Conservation (phyloP, 1,140 invertebrate species). For the Sarcophaga peregrina region DNA sequence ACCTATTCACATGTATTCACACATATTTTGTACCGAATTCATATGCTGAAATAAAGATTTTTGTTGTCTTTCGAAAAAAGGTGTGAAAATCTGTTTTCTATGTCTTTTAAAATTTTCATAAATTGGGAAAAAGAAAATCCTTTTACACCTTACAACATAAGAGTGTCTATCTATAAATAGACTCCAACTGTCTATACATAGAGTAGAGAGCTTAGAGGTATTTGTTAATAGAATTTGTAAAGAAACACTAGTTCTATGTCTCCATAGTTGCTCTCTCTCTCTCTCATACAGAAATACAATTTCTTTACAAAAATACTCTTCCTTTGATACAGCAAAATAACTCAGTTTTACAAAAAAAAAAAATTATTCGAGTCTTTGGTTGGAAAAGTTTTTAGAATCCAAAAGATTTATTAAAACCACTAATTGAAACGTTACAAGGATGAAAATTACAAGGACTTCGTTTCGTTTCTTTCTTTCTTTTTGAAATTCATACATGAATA, state of each 20-base stretch:
- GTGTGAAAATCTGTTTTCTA: slow-evolving; percentile 1
- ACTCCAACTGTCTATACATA: background rate
- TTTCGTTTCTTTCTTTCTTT: too few species aligned
- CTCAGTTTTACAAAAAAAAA: background rate
- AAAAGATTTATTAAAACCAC: slow-evolving; percentile 15
- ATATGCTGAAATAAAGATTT: background rate
- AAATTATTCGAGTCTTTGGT: background rate
- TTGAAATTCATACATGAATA: too few species aligned
- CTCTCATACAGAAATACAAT: too few species aligned
- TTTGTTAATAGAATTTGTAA: background rate
- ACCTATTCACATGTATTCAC: background rate
- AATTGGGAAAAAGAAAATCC: too few species aligned
- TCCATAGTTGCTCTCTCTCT: background rate
- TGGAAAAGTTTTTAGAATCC: background rate
- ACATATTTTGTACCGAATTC: background rate
- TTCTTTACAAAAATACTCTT: background rate
- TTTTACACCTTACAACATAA: too few species aligned
- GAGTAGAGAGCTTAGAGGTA: background rate
- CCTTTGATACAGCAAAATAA: background rate
- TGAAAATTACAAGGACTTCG: background rate
- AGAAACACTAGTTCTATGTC: background rate
- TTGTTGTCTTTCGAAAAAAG: slow-evolving; percentile 5
- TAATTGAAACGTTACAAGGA: slow-evolving; percentile 11
- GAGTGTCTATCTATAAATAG: background rate
- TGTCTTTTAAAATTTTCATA: too few species aligned